Evolutionary conservation across 2,797 vertebrate species (phyloP).

Genomic region (Ispidina lecontei): DNA sequence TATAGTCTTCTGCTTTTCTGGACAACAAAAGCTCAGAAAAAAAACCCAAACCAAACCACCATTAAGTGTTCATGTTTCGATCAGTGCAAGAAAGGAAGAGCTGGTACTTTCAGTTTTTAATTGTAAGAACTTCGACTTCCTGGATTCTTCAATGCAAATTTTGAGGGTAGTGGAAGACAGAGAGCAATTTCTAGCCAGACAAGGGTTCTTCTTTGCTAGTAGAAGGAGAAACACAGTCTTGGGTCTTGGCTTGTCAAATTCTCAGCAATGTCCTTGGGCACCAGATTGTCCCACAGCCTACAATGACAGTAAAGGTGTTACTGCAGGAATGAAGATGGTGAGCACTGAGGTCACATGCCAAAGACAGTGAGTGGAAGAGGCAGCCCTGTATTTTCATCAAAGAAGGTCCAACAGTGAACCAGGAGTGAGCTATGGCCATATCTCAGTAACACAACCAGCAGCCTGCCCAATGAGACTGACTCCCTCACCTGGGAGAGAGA

Average conservation of each 20-base stretch:
- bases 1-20: neutral
- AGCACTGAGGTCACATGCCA: fast-evolving
- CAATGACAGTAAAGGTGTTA: neutral
- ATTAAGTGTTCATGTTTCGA: neutral
- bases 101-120: neutral
- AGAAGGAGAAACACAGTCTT: conserved; percentile 85
- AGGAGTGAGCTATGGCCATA: neutral
- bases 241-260: conserved; percentile 77
- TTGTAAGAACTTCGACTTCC: neutral
- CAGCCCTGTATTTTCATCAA: neutral
- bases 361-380: neutral
- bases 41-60: neutral
- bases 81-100: neutral
- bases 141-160: neutral
- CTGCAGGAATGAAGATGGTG: neutral
- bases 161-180: neutral
- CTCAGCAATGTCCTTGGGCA: conserved; percentile 46
- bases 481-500: neutral
- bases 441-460: neutral
- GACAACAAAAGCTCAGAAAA: neutral
- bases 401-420: neutral
- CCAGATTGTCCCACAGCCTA: conserved; percentile 89
- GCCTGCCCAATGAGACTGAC: neutral
- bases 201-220: neutral
- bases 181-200: neutral